These are phyloP conservation scores for Montipora efflorescens DNA, from an alignment of 64 coral and sea anemone species.

Conservation along the genomic window DNA sequence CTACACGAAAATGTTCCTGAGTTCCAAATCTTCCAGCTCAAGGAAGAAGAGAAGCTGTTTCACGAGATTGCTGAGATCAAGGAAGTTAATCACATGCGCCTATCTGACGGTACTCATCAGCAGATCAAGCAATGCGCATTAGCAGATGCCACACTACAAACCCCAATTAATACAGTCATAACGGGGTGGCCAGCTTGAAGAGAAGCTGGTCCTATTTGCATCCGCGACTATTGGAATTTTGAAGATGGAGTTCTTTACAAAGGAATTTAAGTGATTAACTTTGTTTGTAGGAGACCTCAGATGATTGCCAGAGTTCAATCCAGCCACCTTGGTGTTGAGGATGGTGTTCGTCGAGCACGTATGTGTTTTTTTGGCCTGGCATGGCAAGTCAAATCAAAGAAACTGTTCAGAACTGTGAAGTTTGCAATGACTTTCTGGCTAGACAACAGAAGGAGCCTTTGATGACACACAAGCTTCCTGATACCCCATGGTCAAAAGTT, in stretches of 20 bases:
- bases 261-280: constrained; percentile 9
- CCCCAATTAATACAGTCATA: too few relatives aligned
- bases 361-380: constrained; percentile 9
- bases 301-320: constrained; percentile 40
- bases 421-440: background rate
- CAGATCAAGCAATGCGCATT: too few relatives aligned
- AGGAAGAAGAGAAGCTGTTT: too few relatives aligned
- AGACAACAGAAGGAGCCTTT: constrained; percentile 39
- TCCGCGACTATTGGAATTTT: constrained; percentile 34
- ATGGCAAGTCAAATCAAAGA: constrained; percentile 35
- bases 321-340: constrained; percentile 20
- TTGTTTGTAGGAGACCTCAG: constrained; percentile 13
- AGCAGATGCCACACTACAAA: too few relatives aligned
- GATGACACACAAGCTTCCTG: constrained; percentile 43
- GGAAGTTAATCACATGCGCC: too few relatives aligned
- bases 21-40: too few relatives aligned
- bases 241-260: constrained; percentile 10
- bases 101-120: too few relatives aligned
- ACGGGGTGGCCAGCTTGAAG: background rate
- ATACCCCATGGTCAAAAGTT: background rate
- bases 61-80: too few relatives aligned
- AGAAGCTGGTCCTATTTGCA: background rate
- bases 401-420: background rate
- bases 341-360: constrained; percentile 35
- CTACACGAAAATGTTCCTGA: too few relatives aligned